phyloP scores from a whole-genome alignment of 1,140 invertebrate genomes.

The Oreohelix idahoensis region DNA sequence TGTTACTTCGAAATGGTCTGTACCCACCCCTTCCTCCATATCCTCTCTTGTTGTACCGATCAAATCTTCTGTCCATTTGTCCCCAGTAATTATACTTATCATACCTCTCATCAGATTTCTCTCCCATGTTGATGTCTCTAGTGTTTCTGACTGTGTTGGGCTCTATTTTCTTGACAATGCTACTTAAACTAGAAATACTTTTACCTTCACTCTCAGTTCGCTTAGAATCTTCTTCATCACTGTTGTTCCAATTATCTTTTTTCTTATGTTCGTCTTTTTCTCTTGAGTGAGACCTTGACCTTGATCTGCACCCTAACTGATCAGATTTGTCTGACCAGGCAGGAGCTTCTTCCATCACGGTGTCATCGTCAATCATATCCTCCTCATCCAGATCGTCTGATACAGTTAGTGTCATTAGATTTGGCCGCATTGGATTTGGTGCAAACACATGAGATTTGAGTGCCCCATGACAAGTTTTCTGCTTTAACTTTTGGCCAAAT shows the following conservation, averaged over 20 bases:
- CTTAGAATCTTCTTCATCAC: slow-evolving; percentile 27
- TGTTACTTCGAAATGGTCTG: background rate
- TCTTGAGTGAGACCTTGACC: slow-evolving; percentile 32
- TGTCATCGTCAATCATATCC: slow-evolving; percentile 41
- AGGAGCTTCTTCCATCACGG: slow-evolving; percentile 21
- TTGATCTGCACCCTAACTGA: background rate
- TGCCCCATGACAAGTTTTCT: slow-evolving; percentile 49
- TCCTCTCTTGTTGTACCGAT: background rate
- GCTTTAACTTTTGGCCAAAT: slow-evolving; percentile 55
- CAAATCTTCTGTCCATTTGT: slow-evolving; percentile 9
- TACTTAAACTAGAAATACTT: background rate
- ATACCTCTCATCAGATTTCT: slow-evolving; percentile 13
- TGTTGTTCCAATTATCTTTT: slow-evolving; percentile 19
- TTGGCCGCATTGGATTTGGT: slow-evolving; percentile 49
- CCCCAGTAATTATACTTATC: background rate
- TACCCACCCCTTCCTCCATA: background rate
- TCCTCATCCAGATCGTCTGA: slow-evolving; percentile 46
- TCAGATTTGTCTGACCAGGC: slow-evolving; percentile 25
- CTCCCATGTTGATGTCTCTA: slow-evolving; percentile 10
- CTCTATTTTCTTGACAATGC: slow-evolving; percentile 28
- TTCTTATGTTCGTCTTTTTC: slow-evolving; percentile 31
- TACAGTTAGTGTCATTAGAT: slow-evolving; percentile 51
- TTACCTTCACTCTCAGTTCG: background rate
- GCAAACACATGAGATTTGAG: slow-evolving; percentile 42
- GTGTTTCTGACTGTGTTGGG: background rate